These are phyloP conservation scores for Apamea crenata DNA, from an alignment of 2,888 invertebrate genomes.

Conservation along the genomic window DNA sequence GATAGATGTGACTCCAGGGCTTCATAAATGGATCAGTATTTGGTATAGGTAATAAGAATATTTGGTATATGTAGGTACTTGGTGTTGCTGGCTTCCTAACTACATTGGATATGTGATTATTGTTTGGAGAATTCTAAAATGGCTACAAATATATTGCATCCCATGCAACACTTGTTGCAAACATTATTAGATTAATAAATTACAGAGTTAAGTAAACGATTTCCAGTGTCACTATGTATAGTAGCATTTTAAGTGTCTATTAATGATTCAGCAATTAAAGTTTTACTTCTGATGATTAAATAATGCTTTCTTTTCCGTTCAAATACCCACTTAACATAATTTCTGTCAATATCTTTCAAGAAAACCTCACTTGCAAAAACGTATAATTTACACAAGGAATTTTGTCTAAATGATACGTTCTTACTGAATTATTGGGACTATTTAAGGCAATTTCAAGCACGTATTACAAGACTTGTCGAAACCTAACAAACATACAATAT, in stretches of 20 bases:
- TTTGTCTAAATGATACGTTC: constrained; percentile 16
- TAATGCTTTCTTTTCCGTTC: constrained; percentile 38
- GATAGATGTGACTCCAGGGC: background rate
- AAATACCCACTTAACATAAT: constrained; percentile 15
- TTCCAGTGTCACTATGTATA: constrained; percentile 13
- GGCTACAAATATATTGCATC: background rate
- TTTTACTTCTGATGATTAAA: constrained; percentile 22
- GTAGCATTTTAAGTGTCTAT: constrained; percentile 31
- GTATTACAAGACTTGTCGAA: background rate
- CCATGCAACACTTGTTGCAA: constrained; percentile 2
- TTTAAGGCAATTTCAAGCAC: background rate
- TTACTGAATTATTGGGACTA: background rate
- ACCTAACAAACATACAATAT: constrained; percentile 9
- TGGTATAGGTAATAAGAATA: constrained; percentile 44
- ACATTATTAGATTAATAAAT: constrained; percentile 21
- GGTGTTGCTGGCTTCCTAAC: constrained; percentile 25
- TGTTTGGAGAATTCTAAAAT: constrained; percentile 22
- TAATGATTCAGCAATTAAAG: constrained; percentile 38
- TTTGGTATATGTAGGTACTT: constrained; percentile 49
- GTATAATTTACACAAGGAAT: constrained; percentile 1
- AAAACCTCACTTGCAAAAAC: constrained; percentile 1
- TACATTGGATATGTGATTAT: constrained; percentile 51
- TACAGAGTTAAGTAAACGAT: constrained; percentile 11
- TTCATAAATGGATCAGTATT: constrained; percentile 39
- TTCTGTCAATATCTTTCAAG: background rate